Conservation (phyloP, 37 sponge, comb jelly and placozoan genomes). For the Corticium candelabrum region DNA sequence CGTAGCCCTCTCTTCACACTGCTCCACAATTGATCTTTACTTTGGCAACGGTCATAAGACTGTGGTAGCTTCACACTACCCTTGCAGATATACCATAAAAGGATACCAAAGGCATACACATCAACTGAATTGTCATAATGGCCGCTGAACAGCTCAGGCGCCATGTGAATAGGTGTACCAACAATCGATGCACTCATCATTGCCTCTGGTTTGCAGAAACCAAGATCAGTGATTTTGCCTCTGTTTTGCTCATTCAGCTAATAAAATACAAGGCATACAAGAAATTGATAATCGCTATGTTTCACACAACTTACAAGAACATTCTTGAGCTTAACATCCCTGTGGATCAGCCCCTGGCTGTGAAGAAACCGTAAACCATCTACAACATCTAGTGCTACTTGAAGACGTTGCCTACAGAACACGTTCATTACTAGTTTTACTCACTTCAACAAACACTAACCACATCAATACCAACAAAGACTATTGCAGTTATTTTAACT, state of each 20-base stretch:
- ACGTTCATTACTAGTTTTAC: no score
- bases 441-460: no score
- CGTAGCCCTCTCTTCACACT: conserved; percentile 76
- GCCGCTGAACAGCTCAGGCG: conserved; percentile 91
- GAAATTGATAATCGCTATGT: not conserved
- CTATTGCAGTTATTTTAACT: no score
- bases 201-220: conserved; percentile 99
- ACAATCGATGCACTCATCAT: conserved; percentile 98
- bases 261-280: not conserved
- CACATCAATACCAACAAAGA: no score
- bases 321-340: conserved; percentile 98
- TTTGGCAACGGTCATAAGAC: conserved; percentile 63
- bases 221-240: conserved; percentile 87
- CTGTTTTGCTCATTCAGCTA: conserved; percentile 78
- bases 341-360: conserved; percentile 87
- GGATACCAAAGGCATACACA: conserved; percentile 95
- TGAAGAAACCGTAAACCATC: conserved; percentile 95
- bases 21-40: conserved; percentile 80
- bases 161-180: conserved; percentile 99
- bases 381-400: conserved; percentile 84
- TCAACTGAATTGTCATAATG: conserved; percentile 84
- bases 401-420: conserved; percentile 28
- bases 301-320: conserved; percentile 68
- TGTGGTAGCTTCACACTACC: conserved; percentile 11
- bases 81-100: conserved; percentile 83